Base-by-base conservation (phyloP, 2,888 invertebrate species). In the Doris montereyensis region DNA sequence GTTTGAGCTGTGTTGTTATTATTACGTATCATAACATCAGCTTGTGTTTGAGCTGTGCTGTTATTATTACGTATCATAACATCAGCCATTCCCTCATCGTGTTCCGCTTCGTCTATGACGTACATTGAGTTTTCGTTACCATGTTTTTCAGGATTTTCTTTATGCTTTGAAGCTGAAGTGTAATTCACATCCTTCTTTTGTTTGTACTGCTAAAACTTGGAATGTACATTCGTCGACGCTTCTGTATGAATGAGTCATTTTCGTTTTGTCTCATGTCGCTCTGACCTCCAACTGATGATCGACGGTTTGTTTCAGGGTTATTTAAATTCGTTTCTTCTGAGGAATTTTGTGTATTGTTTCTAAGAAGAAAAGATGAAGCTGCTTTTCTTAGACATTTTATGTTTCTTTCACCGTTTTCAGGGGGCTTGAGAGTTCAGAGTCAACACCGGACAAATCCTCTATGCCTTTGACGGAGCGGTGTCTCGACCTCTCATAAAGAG, bases 141-240 rank as follows among this genome's bases (percentile, higher is more conserved):
- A 24, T 24, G 3, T 24, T 21, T n/a, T n/a, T n/a, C n/a, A n/a
- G n/a, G n/a, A n/a, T n/a, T n/a, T n/a, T n/a, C n/a, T n/a, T n/a
- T n/a, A n/a, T n/a, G n/a, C n/a, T n/a, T n/a, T n/a, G n/a, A n/a
- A n/a, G n/a, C n/a, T n/a, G n/a, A n/a, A n/a, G n/a, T n/a, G n/a
- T n/a, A n/a, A n/a, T n/a, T n/a, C n/a, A n/a, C n/a, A n/a, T n/a
- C n/a, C n/a, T n/a, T n/a, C n/a, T n/a, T n/a, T n/a, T n/a, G n/a
- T n/a, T n/a, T n/a, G n/a, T n/a, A n/a, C n/a, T n/a, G n/a, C 28
- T 17, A 41, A 72, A 72, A 72, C 72, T 72, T 21, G 72, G 72
- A n/a, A 72, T 72, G 72, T 72, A 41, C 72, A 72, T 41, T n/a
- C 70, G 28, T 17, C 28, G 24, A 3, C 28, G 67, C 30, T 30